These are phyloP conservation scores for Heliconius charithonia DNA, from an alignment of 2,888 invertebrate species.

Conservation along the genomic window DNA sequence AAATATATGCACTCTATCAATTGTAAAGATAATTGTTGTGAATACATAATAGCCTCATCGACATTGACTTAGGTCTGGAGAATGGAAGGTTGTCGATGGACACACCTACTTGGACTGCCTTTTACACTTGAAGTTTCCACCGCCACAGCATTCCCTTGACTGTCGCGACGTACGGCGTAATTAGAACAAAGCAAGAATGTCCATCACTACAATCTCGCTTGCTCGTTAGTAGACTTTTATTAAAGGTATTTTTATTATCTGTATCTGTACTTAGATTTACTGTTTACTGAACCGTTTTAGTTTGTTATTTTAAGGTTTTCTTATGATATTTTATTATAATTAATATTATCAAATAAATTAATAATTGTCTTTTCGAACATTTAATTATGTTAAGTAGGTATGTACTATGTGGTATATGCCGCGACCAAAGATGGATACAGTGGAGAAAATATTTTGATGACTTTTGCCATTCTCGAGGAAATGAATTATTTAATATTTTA, in stretches of 20 bases:
- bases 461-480: too few species aligned
- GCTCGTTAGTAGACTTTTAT: constrained; percentile 8
- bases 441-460: too few species aligned
- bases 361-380: too few species aligned
- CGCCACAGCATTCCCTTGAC: constrained; percentile 67
- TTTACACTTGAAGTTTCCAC: constrained; percentile 65
- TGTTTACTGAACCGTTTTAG: not conserved
- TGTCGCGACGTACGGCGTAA: constrained; percentile 61
- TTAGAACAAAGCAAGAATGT: constrained; percentile 56
- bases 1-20: constrained; percentile 28
- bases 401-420: too few species aligned
- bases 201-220: constrained; percentile 33
- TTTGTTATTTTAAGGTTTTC: not conserved
- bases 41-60: constrained; percentile 73
- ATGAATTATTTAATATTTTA: too few species aligned
- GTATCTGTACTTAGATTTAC: constrained; percentile 20
- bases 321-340: too few species aligned
- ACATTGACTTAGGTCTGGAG: constrained; percentile 72
- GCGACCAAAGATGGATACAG: too few species aligned
- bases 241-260: constrained; percentile 24
- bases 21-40: constrained; percentile 54
- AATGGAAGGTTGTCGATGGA: constrained; percentile 78
- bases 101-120: constrained; percentile 71
- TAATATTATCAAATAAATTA: too few species aligned
- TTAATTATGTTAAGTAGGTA: too few species aligned